phyloP scores from a whole-genome alignment of 2,888 invertebrate genomes.

The Agonopterix subpropinquella region DNA sequence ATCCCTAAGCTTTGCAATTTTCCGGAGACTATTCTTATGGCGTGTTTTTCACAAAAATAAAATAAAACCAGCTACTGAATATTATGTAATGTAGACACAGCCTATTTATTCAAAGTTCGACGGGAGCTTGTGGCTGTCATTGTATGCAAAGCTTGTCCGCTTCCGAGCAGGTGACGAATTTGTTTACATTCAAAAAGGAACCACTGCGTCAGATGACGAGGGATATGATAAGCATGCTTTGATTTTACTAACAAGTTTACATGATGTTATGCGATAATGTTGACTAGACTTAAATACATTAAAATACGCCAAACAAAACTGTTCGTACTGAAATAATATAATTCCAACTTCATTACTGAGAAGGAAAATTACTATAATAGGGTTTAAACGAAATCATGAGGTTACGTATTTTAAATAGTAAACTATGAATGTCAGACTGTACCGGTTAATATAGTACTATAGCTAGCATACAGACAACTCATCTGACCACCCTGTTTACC shows the following conservation, averaged over 20 bases:
- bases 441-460: conserved; percentile 21
- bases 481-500: conserved; percentile 39
- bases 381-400: too few species aligned
- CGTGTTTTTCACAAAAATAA: too few species aligned
- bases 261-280: too few species aligned
- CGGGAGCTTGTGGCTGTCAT: conserved; percentile 56
- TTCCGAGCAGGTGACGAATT: conserved; percentile 40
- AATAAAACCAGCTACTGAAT: too few species aligned
- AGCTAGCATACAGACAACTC: conserved; percentile 17
- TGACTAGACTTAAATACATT: too few species aligned
- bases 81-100: background rate
- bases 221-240: background rate
- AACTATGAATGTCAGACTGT: background rate
- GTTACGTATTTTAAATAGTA: background rate
- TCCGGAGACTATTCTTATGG: too few species aligned
- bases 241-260: background rate
- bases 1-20: too few species aligned
- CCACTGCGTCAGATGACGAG: background rate
- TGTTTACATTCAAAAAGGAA: conserved; percentile 19
- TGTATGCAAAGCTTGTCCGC: conserved; percentile 58
- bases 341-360: too few species aligned
- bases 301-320: too few species aligned
- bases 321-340: too few species aligned
- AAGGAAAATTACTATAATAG: too few species aligned
- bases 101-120: conserved; percentile 15